Conservation (phyloP, 2,113 vertebrate species). For the Apteryx mantelli region DNA sequence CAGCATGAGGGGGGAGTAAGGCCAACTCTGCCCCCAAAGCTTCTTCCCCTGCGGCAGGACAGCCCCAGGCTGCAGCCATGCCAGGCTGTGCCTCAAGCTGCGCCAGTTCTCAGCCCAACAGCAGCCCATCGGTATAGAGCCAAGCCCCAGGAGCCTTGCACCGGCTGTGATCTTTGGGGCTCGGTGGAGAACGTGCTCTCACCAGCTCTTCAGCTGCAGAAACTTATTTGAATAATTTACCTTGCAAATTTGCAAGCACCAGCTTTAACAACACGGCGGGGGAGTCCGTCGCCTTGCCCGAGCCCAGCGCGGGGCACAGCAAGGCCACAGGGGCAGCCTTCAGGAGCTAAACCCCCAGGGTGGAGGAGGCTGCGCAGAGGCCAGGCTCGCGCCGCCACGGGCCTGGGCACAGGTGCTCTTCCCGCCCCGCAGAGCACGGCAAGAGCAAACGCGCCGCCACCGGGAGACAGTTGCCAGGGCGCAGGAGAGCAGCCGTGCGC, state of each 20-base stretch:
- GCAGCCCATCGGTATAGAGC: too few relatives aligned
- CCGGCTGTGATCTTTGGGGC: not conserved
- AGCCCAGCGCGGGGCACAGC: rapidly evolving
- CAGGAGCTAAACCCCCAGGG: not conserved
- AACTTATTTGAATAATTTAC: not conserved
- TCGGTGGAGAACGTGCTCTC: not conserved
- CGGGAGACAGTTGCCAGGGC: not conserved
- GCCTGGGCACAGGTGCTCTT: not conserved
- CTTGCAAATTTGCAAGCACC: not conserved
- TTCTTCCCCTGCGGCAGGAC: too few relatives aligned
- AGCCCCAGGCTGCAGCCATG: too few relatives aligned
- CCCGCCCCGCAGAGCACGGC: too few relatives aligned
- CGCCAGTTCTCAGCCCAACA: too few relatives aligned
- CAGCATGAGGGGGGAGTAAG: not conserved
- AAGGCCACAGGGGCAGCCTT: not conserved
- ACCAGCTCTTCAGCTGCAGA: not conserved
- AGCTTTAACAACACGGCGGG: rapidly evolving
- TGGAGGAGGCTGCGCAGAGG: not conserved
- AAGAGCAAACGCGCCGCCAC: too few relatives aligned
- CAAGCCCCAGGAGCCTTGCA: rapidly evolving
- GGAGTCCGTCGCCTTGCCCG: rapidly evolving
- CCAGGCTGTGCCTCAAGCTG: too few relatives aligned
- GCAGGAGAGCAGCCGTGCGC: too few relatives aligned
- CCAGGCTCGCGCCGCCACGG: not conserved
- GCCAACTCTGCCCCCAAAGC: not conserved